phyloP scores from a whole-genome alignment of 1,140 invertebrate species.

The Aphelenchoides fujianensis region DNA sequence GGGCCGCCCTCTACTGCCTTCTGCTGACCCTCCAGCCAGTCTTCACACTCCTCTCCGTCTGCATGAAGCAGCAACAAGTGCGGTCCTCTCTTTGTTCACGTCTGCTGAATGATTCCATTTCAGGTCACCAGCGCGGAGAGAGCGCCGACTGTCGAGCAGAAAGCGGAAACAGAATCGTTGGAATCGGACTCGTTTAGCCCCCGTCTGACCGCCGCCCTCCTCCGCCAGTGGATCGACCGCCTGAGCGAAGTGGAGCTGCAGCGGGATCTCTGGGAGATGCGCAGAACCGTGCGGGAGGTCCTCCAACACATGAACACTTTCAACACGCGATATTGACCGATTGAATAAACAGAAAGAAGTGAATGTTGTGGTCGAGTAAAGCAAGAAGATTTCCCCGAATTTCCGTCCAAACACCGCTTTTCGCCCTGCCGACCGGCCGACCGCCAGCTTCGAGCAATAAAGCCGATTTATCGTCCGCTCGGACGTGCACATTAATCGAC shows the following conservation, averaged over 20 bases:
- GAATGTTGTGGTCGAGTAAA: too few species aligned
- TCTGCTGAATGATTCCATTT: neutral
- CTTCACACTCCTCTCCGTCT: neutral
- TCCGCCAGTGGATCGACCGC: neutral
- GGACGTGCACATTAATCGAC: too few species aligned
- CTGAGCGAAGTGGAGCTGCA: neutral
- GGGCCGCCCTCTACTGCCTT: constrained; percentile 5
- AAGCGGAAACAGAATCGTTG: neutral
- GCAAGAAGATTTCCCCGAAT: too few species aligned
- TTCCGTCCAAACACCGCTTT: neutral
- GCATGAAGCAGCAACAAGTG: neutral
- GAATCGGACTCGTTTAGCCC: neutral
- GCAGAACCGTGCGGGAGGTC: neutral
- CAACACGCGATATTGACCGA: neutral
- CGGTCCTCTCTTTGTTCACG: neutral
- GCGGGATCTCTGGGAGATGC: neutral
- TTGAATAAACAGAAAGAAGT: too few species aligned
- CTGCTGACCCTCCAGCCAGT: neutral
- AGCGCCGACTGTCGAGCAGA: neutral
- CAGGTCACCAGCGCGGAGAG: neutral
- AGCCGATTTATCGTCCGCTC: neutral
- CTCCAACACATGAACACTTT: constrained; percentile 12
- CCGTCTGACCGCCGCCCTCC: neutral
- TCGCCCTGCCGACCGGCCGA: too few species aligned
- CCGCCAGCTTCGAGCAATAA: neutral